Percentiles rank a stretch among this genome's conserved stretches.
phyloP scores from a whole-genome alignment of 2,113 vertebrate species.

The Lanius ludovicianus region DNA sequence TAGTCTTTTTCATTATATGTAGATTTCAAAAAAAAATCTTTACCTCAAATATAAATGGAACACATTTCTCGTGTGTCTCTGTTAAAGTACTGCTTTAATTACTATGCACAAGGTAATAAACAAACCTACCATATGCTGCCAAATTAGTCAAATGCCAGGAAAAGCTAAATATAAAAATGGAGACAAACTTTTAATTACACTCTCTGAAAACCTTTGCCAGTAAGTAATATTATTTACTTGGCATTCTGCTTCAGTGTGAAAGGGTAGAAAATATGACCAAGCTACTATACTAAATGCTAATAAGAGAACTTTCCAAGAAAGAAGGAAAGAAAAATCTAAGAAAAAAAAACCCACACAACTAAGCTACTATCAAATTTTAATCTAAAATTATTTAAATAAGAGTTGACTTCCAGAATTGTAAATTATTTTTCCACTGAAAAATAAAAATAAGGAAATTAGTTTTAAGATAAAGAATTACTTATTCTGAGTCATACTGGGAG shows the following conservation, averaged over 20 bases:
- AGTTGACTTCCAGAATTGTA: not conserved
- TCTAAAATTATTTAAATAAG: not conserved
- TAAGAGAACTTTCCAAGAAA: not conserved
- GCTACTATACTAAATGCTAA: not conserved
- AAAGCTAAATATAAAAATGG: slow-evolving; percentile 53
- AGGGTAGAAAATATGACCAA: slow-evolving; percentile 18
- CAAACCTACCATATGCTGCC: slow-evolving; percentile 57
- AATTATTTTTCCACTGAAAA: not conserved
- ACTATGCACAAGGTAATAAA: slow-evolving; percentile 46
- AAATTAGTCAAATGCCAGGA: slow-evolving; percentile 63
- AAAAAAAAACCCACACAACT: not conserved
- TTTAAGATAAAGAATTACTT: not conserved
- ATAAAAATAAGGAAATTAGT: accelerated
- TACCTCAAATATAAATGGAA: not conserved
- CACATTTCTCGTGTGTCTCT: slow-evolving; percentile 21
- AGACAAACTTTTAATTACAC: slow-evolving; percentile 63
- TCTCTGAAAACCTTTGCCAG: slow-evolving; percentile 40
- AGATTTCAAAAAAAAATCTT: not conserved
- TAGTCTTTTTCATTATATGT: not conserved
- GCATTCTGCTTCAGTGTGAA: slow-evolving; percentile 1
- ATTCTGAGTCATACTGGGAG: not conserved
- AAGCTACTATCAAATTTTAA: not conserved
- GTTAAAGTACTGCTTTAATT: slow-evolving; percentile 54
- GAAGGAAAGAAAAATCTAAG: not conserved
- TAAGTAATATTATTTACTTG: slow-evolving; percentile 55